Evolutionary conservation across 2,113 vertebrate genomes (phyloP), one percentile per base, ranked within the genome.

Genomic region (Falco punctatus): DNA sequence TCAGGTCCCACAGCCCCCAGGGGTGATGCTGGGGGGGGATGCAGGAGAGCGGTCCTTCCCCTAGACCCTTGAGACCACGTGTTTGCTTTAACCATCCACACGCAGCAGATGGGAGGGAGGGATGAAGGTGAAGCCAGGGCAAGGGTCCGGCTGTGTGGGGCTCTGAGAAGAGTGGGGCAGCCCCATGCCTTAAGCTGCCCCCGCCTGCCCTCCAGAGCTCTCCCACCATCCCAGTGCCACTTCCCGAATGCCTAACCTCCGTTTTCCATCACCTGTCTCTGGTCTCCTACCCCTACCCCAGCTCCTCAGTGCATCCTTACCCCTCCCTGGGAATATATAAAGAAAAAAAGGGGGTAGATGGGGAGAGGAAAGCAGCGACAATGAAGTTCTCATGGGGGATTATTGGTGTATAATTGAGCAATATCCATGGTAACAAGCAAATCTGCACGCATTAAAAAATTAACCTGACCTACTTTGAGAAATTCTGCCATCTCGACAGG

Each of bases 361-460:
- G 40, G 7, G 17, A 11, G 57, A 88, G 66, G 52, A 78, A 96
- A 95, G 79, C 26, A 1, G 75, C 1, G 28, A 96, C 89, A 89
- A 59, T 38, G 74, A 91, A 83, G 94, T 94, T 79, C 95, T 95
- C 94, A 18, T 42, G 89, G 94, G 55, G 65, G 96, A 96, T 97
- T 97, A 97, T 96, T 88, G 95, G 97, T 96, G 79, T 97, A 94
- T 94, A 97, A 97, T 92, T 92, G 96, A 97, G 96, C 89, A 90
- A 97, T 96, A 97, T 95, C 97, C 97, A 97, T 97, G 96, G 97
- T 95, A 97, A 97, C 97, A 69, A 95, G 97, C 73, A 96, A 96
- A 96, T 94, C 93, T 93, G 81, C 72, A 90, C 51, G 5, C 30
- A 1, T 84, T 95, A 84, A 94, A 92, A 96, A 93, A 92, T 84